phyloP scores from a whole-genome alignment of 2,113 vertebrate genomes.

The Myotis yumanensis region DNA sequence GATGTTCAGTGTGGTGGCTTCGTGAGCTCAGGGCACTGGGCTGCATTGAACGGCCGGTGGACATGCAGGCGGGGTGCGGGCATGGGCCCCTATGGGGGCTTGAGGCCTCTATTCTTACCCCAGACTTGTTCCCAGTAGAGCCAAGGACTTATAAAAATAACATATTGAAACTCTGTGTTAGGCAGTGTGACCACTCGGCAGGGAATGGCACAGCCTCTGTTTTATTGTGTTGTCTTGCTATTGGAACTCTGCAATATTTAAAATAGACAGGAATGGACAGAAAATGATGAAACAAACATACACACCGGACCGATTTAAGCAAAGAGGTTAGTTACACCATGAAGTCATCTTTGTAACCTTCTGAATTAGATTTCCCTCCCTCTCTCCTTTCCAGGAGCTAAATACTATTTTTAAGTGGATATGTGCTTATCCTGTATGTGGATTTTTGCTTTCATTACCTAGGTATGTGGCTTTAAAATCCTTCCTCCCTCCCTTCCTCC shows the following conservation, averaged over 20 bases:
- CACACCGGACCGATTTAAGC: not conserved
- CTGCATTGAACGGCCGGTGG: fast-evolving
- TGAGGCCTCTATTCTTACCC: not conserved
- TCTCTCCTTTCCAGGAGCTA: not conserved
- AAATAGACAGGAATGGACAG: not conserved
- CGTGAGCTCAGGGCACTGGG: fast-evolving
- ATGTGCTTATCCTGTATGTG: not conserved
- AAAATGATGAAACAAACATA: not conserved
- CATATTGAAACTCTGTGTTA: not conserved
- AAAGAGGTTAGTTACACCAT: not conserved
- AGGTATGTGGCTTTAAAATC: not conserved
- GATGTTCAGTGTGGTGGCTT: not conserved
- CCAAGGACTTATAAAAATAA: not conserved
- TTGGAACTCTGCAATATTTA: not conserved
- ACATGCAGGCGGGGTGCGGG: fast-evolving
- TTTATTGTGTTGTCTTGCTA: not conserved
- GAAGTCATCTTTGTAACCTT: not conserved
- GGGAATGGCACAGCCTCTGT: not conserved
- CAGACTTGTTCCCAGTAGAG: not conserved
- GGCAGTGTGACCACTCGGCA: not conserved
- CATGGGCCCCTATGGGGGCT: fast-evolving
- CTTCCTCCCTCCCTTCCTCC: fast-evolving
- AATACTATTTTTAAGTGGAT: not conserved
- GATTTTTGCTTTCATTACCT: not conserved
- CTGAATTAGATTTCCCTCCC: not conserved